These are phyloP conservation scores for Anhinga rufa DNA, from an alignment of 2,113 vertebrate genomes.

Conservation along the genomic window DNA sequence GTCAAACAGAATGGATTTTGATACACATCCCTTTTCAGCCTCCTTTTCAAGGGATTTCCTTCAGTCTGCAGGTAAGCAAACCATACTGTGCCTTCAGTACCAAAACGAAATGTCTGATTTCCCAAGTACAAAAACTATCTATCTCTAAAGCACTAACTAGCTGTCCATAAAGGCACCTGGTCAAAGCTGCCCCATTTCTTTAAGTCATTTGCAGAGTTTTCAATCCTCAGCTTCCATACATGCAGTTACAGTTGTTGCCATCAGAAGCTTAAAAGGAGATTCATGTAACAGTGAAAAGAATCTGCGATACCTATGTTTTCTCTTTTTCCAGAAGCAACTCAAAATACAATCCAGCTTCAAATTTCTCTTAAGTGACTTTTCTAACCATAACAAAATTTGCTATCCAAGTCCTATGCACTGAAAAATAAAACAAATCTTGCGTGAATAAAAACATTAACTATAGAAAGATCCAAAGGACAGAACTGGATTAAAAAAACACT, in stretches of 20 bases:
- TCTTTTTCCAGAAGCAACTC: not conserved
- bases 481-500: not conserved
- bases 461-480: not conserved
- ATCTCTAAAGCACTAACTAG: not conserved
- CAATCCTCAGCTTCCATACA: not conserved
- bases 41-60: not conserved
- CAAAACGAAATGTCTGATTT: not conserved
- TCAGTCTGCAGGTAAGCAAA: accelerated
- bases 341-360: not conserved
- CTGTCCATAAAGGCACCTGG: not conserved
- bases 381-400: not conserved
- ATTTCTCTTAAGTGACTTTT: not conserved
- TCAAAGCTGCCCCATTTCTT: not conserved
- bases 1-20: not conserved
- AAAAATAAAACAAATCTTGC: not conserved
- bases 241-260: not conserved
- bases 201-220: not conserved
- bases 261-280: not conserved
- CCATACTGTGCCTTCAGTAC: not conserved
- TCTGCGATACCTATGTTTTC: not conserved
- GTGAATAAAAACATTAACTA: not conserved
- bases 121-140: not conserved
- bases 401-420: not conserved
- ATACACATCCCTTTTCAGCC: not conserved
- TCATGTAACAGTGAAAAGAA: not conserved